Evolutionary conservation across 1,140 invertebrate genomes (phyloP).

Genomic region (Drosophila azteca): DNA sequence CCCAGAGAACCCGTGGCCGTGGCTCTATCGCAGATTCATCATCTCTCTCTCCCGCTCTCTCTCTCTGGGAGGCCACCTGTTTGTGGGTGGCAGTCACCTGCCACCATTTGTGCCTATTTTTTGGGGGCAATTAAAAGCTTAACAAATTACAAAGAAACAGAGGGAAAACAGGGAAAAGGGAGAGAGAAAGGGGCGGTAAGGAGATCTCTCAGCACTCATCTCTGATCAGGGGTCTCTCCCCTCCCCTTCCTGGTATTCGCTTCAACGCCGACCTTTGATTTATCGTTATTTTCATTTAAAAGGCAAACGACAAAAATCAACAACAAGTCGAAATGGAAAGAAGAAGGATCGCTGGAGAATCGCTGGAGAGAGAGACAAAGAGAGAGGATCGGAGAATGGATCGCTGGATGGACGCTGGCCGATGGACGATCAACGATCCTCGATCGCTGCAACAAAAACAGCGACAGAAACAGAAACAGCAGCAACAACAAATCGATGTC

Average conservation of each 20-base stretch:
- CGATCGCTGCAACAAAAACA: conserved; percentile 43
- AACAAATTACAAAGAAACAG: conserved; percentile 45
- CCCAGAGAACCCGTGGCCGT: conserved; percentile 5
- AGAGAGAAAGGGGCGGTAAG: not conserved
- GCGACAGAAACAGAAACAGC: conserved; percentile 24
- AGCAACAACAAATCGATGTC: conserved; percentile 67
- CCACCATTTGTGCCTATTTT: conserved; percentile 2
- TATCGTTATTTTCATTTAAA: conserved; percentile 81
- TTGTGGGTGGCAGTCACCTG: conserved; percentile 19
- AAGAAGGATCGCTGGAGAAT: conserved; percentile 5
- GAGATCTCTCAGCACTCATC: conserved; percentile 34
- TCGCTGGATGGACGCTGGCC: no score
- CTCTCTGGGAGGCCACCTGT: conserved; percentile 22
- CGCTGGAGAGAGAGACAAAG: no score
- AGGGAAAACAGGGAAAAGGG: not conserved
- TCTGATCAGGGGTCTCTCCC: conserved; percentile 19
- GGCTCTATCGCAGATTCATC: conserved; percentile 46
- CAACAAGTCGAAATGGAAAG: conserved; percentile 32
- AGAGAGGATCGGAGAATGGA: not conserved
- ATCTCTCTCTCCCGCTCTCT: not conserved
- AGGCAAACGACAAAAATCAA: conserved; percentile 81
- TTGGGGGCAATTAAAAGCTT: conserved; percentile 56
- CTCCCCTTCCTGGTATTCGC: not conserved
- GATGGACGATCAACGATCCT: conserved; percentile 19
- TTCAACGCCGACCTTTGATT: conserved; percentile 70